A percentile compares a stretch with the other conserved stretches of the same genome.
These are phyloP conservation scores for Pseudomyrmex concolor DNA, from an alignment of 1,140 invertebrate species.

Conservation along the genomic window DNA sequence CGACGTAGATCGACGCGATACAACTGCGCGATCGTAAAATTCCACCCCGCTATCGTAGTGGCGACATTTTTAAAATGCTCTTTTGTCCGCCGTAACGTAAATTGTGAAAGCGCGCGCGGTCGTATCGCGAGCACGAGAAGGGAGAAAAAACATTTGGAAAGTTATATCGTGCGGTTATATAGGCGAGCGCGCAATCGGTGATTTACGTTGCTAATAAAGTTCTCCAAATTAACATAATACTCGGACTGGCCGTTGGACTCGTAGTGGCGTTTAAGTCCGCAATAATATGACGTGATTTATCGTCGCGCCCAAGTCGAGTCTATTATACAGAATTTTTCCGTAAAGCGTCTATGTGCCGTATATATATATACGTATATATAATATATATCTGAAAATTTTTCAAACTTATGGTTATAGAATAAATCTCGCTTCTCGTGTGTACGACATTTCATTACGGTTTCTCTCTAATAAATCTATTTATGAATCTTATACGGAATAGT, in stretches of 20 bases:
- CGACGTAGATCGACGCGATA: not conserved
- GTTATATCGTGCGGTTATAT: slow-evolving; percentile 2
- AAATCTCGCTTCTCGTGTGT: not conserved
- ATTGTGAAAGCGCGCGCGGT: not conserved
- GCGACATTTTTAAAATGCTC: slow-evolving; percentile 62
- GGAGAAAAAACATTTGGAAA: slow-evolving; percentile 21
- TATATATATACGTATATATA: too few relatives aligned
- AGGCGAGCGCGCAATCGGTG: slow-evolving; percentile 49
- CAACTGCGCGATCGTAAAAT: slow-evolving; percentile 71
- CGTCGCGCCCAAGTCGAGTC: slow-evolving; percentile 9
- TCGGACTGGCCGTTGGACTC: slow-evolving; percentile 65
- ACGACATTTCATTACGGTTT: not conserved
- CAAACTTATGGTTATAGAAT: not conserved
- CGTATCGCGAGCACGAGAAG: not conserved
- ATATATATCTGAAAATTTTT: not conserved
- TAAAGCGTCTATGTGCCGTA: not conserved
- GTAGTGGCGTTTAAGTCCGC: slow-evolving; percentile 70
- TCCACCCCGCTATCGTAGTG: slow-evolving; percentile 28
- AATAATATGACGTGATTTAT: slow-evolving; percentile 56
- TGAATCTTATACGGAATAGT: not conserved
- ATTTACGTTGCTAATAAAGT: slow-evolving; percentile 80
- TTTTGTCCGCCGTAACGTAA: slow-evolving; percentile 27
- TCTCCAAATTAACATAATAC: slow-evolving; percentile 78
- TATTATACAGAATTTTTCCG: slow-evolving; percentile 24
- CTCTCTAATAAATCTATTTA: slow-evolving; percentile 13